These are phyloP conservation scores for Zoanthus sociatus DNA, from an alignment of 92 coral and sea anemone genomes.

Conservation along the genomic window DNA sequence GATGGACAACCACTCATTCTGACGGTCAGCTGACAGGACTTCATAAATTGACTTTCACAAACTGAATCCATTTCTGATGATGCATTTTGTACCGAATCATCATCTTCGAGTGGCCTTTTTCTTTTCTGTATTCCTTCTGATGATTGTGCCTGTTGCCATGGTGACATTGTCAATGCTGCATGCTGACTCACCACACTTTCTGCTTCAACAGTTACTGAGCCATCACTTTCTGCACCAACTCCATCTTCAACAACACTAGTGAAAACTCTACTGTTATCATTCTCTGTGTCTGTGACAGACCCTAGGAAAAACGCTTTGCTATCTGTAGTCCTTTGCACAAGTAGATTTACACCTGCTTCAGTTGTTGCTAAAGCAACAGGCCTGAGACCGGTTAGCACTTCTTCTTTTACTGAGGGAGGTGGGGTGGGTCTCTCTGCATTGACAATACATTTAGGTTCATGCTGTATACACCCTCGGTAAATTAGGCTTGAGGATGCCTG, in stretches of 20 bases:
- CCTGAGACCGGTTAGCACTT: constrained; percentile 71
- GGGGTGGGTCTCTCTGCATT: constrained; percentile 43
- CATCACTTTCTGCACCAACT: constrained; percentile 62
- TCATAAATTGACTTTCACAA: neutral
- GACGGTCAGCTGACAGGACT: neutral
- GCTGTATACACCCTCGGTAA: constrained; percentile 86
- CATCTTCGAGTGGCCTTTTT: constrained; percentile 53
- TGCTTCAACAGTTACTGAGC: constrained; percentile 80
- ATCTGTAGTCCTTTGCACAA: constrained; percentile 69
- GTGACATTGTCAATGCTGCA: constrained; percentile 62
- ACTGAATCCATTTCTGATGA: neutral
- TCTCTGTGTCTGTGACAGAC: constrained; percentile 76
- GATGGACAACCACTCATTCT: constrained; percentile 50
- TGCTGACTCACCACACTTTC: constrained; percentile 72
- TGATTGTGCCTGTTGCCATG: constrained; percentile 2
- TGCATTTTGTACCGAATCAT: neutral
- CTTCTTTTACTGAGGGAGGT: constrained; percentile 41
- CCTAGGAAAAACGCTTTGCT: constrained; percentile 73
- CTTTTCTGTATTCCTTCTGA: constrained; percentile 69
- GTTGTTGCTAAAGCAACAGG: constrained; percentile 88
- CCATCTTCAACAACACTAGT: constrained; percentile 74
- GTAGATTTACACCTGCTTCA: constrained; percentile 74
- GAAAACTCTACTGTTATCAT: constrained; percentile 74
- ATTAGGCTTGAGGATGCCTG: constrained; percentile 64
- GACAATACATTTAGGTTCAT: constrained; percentile 75